Percentiles rank a stretch among this genome's conserved stretches.
phyloP scores from a whole-genome alignment of 2,797 vertebrate genomes.

The Anas georgica region DNA sequence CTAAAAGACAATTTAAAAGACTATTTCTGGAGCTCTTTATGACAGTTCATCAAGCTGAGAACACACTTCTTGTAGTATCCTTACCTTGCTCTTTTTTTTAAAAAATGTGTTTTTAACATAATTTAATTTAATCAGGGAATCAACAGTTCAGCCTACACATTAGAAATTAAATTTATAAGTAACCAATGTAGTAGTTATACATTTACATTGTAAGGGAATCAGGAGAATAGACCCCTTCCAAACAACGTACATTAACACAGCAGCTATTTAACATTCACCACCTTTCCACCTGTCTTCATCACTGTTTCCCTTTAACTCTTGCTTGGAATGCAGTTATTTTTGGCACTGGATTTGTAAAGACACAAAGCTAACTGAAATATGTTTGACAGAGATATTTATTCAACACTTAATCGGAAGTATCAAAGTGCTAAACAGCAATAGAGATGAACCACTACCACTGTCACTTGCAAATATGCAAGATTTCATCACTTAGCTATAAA shows the following conservation, averaged over 20 bases:
- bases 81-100: not conserved
- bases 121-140: not conserved
- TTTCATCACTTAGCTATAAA: not conserved
- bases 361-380: not conserved
- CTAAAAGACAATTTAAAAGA: not conserved
- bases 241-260: rapidly evolving
- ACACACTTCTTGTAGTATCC: not conserved
- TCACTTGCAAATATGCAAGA: not conserved
- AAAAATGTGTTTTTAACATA: not conserved
- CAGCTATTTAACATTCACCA: not conserved
- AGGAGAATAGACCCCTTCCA: not conserved
- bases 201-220: not conserved
- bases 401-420: not conserved
- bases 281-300: not conserved
- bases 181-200: not conserved
- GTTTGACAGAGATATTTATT: not conserved
- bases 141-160: not conserved
- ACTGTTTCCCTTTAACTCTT: not conserved
- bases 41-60: not conserved
- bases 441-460: not conserved
- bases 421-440: not conserved
- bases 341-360: not conserved
- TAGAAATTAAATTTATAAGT: not conserved
- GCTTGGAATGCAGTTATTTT: not conserved
- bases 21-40: not conserved